A percentile compares a stretch with the other conserved stretches of the same genome.
Conservation (phyloP, 2,888 invertebrate genomes). For the Agrochola lota region DNA sequence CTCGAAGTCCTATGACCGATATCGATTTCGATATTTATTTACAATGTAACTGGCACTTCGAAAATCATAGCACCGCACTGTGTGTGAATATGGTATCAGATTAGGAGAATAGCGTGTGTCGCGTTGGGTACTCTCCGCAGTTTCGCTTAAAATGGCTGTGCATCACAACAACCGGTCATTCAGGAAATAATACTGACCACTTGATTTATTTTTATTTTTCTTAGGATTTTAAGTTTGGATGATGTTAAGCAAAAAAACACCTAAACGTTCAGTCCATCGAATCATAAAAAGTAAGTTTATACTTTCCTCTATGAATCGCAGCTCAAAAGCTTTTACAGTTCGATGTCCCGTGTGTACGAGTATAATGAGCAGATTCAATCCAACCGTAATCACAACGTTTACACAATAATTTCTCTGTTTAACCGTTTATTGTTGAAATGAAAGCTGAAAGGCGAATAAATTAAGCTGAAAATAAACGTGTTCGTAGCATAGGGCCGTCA, state of each 20-base stretch:
- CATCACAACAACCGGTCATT: too few relatives aligned
- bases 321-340: too few relatives aligned
- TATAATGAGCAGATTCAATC: conserved; percentile 11
- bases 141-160: background rate
- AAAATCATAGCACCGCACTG: background rate
- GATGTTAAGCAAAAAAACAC: background rate
- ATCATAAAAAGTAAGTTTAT: background rate
- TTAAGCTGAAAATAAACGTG: conserved; percentile 21
- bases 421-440: conserved; percentile 21
- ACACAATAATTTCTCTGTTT: conserved; percentile 11
- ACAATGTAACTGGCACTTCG: background rate
- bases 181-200: too few relatives aligned
- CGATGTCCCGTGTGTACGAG: background rate
- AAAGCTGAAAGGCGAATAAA: conserved; percentile 30
- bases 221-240: background rate
- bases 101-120: background rate
- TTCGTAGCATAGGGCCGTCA: background rate
- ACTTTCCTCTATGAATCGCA: background rate
- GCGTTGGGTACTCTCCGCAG: background rate
- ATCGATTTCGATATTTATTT: background rate
- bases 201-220: too few relatives aligned
- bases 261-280: background rate
- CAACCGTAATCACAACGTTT: conserved; percentile 2
- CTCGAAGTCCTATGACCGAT: background rate
- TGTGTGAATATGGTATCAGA: background rate